Evolutionary conservation across 2,888 invertebrate genomes (phyloP).

Genomic region (Drosophila fulvimacula): DNA sequence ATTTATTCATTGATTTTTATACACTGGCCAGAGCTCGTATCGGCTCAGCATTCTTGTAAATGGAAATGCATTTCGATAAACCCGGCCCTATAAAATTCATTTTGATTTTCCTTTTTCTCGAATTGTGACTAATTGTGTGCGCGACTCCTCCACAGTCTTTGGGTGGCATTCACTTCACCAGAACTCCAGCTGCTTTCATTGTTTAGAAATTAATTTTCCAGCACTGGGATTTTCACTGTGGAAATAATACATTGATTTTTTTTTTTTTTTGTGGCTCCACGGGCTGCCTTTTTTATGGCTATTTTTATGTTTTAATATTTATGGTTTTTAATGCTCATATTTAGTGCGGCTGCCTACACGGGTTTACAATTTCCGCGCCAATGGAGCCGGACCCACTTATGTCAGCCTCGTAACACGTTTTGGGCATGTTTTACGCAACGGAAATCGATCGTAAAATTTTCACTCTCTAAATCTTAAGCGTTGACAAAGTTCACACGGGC

Average conservation of each 20-base stretch:
- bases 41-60: constrained; percentile 56
- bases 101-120: constrained; percentile 22
- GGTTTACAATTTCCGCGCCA: constrained; percentile 44
- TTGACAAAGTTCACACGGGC: constrained; percentile 62
- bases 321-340: constrained; percentile 73
- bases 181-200: constrained; percentile 72
- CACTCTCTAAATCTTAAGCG: constrained; percentile 29
- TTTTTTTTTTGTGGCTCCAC: constrained; percentile 11
- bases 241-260: neutral
- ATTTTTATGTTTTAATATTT: constrained; percentile 76
- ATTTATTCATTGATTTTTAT: constrained; percentile 76
- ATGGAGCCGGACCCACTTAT: constrained; percentile 18
- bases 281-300: constrained; percentile 37
- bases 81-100: constrained; percentile 55
- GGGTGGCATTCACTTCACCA: constrained; percentile 61
- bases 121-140: constrained; percentile 73
- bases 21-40: constrained; percentile 53
- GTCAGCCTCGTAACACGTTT: constrained; percentile 44
- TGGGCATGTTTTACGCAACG: constrained; percentile 41
- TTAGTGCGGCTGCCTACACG: constrained; percentile 65
- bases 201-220: constrained; percentile 66
- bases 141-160: constrained; percentile 38
- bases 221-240: constrained; percentile 47
- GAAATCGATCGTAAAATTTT: constrained; percentile 70
- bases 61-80: constrained; percentile 75